A percentile compares a stretch with the other conserved stretches of the same genome.
phyloP scores from a whole-genome alignment of 2,113 vertebrate genomes.

The Heptranchias perlo region DNA sequence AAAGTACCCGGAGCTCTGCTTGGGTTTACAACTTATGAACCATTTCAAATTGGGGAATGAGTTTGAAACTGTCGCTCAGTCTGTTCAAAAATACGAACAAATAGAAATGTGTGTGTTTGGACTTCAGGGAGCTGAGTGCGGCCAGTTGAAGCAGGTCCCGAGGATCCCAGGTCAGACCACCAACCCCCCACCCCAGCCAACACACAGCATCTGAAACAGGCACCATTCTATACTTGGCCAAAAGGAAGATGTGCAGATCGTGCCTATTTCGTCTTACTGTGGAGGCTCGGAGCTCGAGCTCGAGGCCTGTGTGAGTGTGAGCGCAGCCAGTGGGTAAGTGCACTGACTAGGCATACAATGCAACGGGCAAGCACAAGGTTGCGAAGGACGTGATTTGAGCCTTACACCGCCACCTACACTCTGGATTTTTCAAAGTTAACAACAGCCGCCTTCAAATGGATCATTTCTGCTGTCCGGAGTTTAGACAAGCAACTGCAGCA shows the following conservation, averaged over 20 bases:
- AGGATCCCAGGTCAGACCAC: neutral
- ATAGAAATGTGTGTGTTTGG: neutral
- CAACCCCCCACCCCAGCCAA: neutral
- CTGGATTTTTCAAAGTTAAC: neutral
- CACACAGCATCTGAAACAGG: neutral
- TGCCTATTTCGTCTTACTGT: neutral
- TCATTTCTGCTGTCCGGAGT: neutral
- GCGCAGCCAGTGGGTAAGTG: neutral
- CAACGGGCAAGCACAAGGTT: neutral
- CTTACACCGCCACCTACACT: neutral
- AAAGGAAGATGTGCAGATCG: neutral
- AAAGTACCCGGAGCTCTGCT: neutral
- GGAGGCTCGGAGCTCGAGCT: neutral
- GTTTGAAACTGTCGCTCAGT: neutral
- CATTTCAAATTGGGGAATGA: neutral
- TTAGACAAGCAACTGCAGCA: neutral
- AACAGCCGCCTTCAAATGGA: neutral
- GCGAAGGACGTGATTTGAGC: neutral
- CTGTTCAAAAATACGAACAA: neutral
- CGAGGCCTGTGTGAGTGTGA: neutral
- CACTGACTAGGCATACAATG: neutral
- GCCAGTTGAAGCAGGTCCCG: neutral
- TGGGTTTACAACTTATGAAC: neutral
- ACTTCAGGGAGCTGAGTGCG: neutral
- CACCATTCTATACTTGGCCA: neutral